phyloP scores from a whole-genome alignment of 1,140 invertebrate genomes.

The Zophobas atratus region DNA sequence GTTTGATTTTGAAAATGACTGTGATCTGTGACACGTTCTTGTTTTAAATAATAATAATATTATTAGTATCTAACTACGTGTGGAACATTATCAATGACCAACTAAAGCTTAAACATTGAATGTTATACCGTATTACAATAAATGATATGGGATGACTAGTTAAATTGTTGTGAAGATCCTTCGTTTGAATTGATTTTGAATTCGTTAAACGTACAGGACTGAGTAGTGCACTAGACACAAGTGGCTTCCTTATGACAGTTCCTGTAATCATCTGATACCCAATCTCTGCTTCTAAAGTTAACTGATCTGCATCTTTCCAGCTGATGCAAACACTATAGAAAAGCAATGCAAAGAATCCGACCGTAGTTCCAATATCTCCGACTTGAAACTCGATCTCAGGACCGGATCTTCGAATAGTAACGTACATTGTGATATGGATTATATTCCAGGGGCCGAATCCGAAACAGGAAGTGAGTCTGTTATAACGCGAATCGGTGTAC shows the following conservation, averaged over 20 bases:
- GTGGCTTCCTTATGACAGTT: not conserved
- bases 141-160: no score
- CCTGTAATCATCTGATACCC: constrained; percentile 13
- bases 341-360: constrained; percentile 90
- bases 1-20: no score
- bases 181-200: no score
- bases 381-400: constrained; percentile 89
- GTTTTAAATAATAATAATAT: no score
- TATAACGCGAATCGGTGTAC: constrained; percentile 72
- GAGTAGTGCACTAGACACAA: no score
- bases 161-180: no score
- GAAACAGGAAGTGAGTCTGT: constrained; percentile 68
- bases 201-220: no score
- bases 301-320: constrained; percentile 54
- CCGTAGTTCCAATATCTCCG: constrained; percentile 90
- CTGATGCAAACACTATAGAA: constrained; percentile 73
- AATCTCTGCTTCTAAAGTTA: constrained; percentile 2
- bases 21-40: no score
- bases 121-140: no score
- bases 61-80: no score
- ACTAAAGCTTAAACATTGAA: no score
- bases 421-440: constrained; percentile 76
- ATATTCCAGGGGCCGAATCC: constrained; percentile 68
- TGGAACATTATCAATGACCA: no score
- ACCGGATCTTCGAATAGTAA: constrained; percentile 86